A percentile compares a stretch with the other conserved stretches of the same genome.
Evolutionary conservation across 2,797 vertebrate genomes (phyloP).

Genomic region (Monodelphis domestica): DNA sequence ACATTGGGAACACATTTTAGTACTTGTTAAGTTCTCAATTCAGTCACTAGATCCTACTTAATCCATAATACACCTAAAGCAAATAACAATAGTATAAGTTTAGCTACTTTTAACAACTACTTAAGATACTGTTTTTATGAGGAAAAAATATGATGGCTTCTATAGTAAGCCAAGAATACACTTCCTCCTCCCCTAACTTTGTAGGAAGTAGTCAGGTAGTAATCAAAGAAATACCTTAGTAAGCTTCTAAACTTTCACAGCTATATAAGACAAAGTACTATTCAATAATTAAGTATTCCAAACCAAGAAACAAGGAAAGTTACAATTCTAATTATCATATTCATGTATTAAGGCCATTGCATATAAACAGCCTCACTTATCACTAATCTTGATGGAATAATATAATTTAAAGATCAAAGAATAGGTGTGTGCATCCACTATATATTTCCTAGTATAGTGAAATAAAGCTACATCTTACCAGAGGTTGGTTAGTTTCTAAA

Average conservation of each 20-base stretch:
- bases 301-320: neutral
- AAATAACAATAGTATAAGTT: neutral
- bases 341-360: neutral
- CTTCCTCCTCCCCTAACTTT: neutral
- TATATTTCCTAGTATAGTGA: too few relatives aligned
- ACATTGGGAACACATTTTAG: neutral
- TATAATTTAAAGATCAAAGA: neutral
- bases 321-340: neutral
- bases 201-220: neutral
- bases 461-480: too few relatives aligned
- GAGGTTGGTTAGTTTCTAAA: too few relatives aligned
- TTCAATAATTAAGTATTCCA: neutral
- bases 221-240: neutral
- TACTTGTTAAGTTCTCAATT: neutral
- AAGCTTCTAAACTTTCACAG: neutral
- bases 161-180: neutral
- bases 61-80: neutral
- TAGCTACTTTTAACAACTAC: neutral
- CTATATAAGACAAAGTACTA: neutral
- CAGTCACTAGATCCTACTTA: neutral
- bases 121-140: neutral
- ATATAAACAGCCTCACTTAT: neutral
- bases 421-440: too few relatives aligned
- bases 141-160: neutral
- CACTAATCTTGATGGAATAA: neutral